A percentile compares a stretch with the other conserved stretches of the same genome.
Evolutionary conservation across 2,113 vertebrate genomes (phyloP).

Genomic region (Anseranas semipalmata): DNA sequence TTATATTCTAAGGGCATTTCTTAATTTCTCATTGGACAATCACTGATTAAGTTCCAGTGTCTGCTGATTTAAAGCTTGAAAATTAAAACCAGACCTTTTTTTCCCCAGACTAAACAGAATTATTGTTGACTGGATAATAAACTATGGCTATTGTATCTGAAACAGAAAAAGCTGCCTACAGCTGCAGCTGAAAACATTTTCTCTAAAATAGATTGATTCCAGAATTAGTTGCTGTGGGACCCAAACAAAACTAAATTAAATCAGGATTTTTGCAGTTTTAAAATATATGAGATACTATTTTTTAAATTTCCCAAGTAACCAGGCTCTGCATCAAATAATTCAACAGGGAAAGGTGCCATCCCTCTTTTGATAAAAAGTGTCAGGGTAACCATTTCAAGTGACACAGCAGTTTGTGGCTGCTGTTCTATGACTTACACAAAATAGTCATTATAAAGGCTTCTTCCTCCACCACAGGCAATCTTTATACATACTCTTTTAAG

Average conservation of each 20-base stretch:
- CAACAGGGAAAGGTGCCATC: not conserved
- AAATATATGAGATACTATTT: not conserved
- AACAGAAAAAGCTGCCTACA: constrained; percentile 34
- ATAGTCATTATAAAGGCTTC: not conserved
- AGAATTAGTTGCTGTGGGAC: constrained; percentile 25
- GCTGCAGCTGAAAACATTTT: constrained; percentile 34
- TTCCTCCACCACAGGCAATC: not conserved
- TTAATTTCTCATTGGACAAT: constrained; percentile 45
- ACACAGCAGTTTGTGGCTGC: not conserved
- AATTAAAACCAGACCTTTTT: constrained; percentile 14
- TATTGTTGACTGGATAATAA: constrained; percentile 54
- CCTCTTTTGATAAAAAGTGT: not conserved
- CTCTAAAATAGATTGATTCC: constrained; percentile 27
- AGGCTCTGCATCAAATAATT: not conserved
- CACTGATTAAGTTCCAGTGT: constrained; percentile 30
- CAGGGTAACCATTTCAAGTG: not conserved
- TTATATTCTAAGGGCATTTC: not conserved
- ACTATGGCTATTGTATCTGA: constrained; percentile 23
- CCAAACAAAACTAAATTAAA: constrained; percentile 35
- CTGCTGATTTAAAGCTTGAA: constrained; percentile 37
- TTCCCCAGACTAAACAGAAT: constrained; percentile 15
- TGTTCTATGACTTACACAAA: not conserved
- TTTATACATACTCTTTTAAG: not conserved
- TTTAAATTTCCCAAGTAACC: not conserved
- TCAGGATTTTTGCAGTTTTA: not conserved